A percentile compares a stretch with the other conserved stretches of the same genome.
These are phyloP conservation scores for Tineola bisselliella DNA, from an alignment of 2,888 invertebrate species.

Conservation along the genomic window DNA sequence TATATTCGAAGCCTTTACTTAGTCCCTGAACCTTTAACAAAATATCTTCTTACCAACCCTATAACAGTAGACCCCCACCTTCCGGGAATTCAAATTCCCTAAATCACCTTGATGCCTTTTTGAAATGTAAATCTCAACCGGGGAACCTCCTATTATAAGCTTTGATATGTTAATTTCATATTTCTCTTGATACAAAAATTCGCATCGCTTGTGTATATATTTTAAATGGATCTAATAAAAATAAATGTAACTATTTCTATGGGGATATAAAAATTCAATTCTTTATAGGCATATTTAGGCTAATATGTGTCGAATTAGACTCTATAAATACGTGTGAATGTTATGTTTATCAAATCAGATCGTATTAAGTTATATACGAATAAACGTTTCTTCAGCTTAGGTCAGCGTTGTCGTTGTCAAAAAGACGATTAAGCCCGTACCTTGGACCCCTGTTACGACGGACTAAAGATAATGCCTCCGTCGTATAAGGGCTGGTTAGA, in stretches of 20 bases:
- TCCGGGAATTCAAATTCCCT: constrained; percentile 26
- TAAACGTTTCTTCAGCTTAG: background rate
- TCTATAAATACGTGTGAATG: no score
- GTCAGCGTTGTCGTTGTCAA: background rate
- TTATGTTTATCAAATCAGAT: no score
- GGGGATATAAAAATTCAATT: no score
- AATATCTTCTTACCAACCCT: background rate
- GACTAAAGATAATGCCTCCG: constrained; percentile 10
- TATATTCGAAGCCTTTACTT: background rate
- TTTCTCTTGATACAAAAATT: constrained; percentile 11
- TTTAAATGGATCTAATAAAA: constrained; percentile 1
- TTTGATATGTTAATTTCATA: constrained; percentile 58
- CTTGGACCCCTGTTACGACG: background rate
- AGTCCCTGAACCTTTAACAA: background rate
- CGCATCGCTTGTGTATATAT: background rate
- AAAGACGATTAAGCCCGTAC: constrained; percentile 12
- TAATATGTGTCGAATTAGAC: no score
- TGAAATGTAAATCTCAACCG: constrained; percentile 59
- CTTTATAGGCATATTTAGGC: no score
- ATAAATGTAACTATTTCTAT: no score
- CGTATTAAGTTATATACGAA: no score
- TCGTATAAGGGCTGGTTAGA: constrained; percentile 7
- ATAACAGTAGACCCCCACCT: background rate
- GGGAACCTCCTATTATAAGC: constrained; percentile 38
- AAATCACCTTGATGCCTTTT: constrained; percentile 33